These are phyloP conservation scores for Escarpia spicata DNA, from an alignment of 2,888 invertebrate species.

Conservation along the genomic window DNA sequence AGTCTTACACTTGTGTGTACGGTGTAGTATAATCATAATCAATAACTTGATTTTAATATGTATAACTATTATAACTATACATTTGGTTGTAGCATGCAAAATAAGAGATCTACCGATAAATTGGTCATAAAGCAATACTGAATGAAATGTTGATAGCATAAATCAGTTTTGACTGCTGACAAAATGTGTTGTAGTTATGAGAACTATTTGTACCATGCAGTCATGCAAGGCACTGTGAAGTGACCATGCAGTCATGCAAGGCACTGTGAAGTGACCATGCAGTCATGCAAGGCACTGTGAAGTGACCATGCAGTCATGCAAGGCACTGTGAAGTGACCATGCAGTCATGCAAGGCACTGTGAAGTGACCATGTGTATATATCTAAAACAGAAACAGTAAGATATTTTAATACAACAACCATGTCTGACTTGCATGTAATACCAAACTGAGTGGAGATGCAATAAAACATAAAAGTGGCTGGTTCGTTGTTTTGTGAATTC, in stretches of 20 bases:
- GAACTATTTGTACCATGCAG: neutral
- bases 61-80: neutral
- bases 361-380: neutral
- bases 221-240: neutral
- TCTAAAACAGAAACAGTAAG: neutral
- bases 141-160: neutral
- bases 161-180: neutral
- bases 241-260: neutral
- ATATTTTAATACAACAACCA: slow-evolving; percentile 7
- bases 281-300: neutral
- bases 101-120: neutral
- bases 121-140: neutral
- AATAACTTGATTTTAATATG: neutral
- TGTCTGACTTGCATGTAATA: neutral
- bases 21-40: neutral
- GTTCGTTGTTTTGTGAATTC: neutral
- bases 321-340: too few relatives aligned
- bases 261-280: neutral
- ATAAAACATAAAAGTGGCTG: neutral
- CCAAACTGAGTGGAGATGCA: neutral
- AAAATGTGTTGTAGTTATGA: neutral
- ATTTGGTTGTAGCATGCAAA: neutral
- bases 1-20: neutral
- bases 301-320: neutral
- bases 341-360: neutral